These are phyloP conservation scores for Callyntrura sp. DNA, from an alignment of 2,888 invertebrate genomes.

Conservation along the genomic window DNA sequence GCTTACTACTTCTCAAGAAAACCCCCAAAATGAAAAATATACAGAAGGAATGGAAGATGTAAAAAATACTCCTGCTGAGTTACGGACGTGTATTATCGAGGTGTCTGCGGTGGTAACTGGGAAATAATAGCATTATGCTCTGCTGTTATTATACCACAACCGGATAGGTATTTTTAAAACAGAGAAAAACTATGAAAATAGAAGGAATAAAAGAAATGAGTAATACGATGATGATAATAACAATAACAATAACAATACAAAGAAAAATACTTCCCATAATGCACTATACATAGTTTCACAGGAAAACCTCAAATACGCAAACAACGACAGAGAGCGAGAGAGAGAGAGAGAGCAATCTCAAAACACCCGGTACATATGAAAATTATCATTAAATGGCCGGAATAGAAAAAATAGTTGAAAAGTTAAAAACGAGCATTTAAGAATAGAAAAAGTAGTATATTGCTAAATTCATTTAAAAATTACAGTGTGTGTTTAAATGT, in stretches of 20 bases:
- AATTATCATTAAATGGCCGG: background rate
- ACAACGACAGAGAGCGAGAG: background rate
- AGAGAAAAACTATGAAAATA: conserved; percentile 19
- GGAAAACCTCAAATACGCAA: conserved; percentile 25
- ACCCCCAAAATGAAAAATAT: background rate
- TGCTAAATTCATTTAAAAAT: background rate
- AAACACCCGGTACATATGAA: background rate
- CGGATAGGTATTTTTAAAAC: conserved; percentile 5
- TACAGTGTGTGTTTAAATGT: background rate
- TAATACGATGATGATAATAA: too few relatives aligned
- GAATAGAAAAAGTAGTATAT: background rate
- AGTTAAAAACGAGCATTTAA: background rate
- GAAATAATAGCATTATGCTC: background rate
- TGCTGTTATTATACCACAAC: background rate
- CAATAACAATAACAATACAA: conserved; percentile 23
- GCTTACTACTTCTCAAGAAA: too few relatives aligned
- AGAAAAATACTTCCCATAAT: conserved; percentile 14
- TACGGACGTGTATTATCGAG: background rate
- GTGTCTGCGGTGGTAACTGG: conserved; percentile 39
- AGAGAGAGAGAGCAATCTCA: background rate
- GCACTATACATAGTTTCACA: background rate
- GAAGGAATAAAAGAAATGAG: conserved; percentile 36
- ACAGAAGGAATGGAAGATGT: conserved; percentile 4
- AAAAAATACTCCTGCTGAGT: conserved; percentile 52
- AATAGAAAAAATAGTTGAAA: background rate